A percentile compares a stretch with the other conserved stretches of the same genome.
phyloP scores from a whole-genome alignment of 2,113 vertebrate species.

The Tychaedon coryphoeus region DNA sequence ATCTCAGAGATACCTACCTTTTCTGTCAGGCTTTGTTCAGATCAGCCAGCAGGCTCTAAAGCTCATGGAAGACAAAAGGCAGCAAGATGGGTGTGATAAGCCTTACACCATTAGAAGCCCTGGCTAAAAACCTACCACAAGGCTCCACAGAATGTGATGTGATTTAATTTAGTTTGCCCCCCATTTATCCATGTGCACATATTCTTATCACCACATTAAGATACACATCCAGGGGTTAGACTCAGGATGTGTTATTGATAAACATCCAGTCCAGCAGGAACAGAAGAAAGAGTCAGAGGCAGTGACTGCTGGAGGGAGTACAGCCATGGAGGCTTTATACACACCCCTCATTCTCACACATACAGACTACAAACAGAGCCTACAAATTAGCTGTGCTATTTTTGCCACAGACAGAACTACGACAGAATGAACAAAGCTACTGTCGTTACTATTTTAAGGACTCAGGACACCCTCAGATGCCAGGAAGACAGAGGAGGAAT shows the following conservation, averaged over 20 bases:
- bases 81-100: neutral
- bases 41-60: neutral
- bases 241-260: neutral
- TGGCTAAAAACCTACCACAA: neutral
- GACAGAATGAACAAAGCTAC: conserved; percentile 42
- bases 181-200: rapidly evolving
- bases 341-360: conserved; percentile 39
- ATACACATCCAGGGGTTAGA: neutral
- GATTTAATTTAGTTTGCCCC: neutral
- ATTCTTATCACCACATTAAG: neutral
- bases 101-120: neutral
- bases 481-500: conserved; percentile 29
- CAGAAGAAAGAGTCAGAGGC: neutral
- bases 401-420: conserved; percentile 45
- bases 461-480: conserved; percentile 52
- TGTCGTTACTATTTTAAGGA: conserved; percentile 63
- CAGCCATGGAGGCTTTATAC: conserved; percentile 22
- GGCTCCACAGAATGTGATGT: neutral
- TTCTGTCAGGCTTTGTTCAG: conserved; percentile 8
- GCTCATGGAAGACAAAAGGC: conserved; percentile 22
- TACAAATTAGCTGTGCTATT: conserved; percentile 61
- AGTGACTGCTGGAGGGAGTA: neutral
- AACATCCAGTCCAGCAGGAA: neutral
- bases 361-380: conserved; percentile 47
- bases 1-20: neutral